phyloP scores from a whole-genome alignment of 2,113 vertebrate genomes.

The Aptenodytes patagonicus region DNA sequence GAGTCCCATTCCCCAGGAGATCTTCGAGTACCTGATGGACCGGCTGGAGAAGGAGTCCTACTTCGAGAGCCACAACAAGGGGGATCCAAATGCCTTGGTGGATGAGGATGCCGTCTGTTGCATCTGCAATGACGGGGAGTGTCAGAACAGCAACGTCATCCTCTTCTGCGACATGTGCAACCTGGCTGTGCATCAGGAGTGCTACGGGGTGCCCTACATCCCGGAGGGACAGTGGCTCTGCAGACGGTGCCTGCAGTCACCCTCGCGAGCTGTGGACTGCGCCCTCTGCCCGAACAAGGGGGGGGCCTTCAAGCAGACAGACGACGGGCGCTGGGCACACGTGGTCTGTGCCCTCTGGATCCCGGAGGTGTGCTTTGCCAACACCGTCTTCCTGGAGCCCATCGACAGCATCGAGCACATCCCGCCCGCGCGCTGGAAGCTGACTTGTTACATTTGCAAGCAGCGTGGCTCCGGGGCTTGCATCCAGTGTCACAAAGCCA shows the following conservation, averaged over 20 bases:
- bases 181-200: constrained; percentile 97
- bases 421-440: constrained; percentile 95
- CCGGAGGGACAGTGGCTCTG: constrained; percentile 98
- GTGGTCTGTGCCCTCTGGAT: constrained; percentile 99
- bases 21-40: constrained; percentile 98
- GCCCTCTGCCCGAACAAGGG: constrained; percentile 98
- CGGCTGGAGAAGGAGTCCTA: constrained; percentile 97
- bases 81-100: constrained; percentile 92
- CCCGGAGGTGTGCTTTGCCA: constrained; percentile 98
- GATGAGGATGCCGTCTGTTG: constrained; percentile 97
- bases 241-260: constrained; percentile 96
- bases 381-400: constrained; percentile 97
- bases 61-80: constrained; percentile 99
- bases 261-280: constrained; percentile 95
- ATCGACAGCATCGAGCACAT: constrained; percentile 99
- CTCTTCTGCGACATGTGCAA: constrained; percentile 99
- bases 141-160: constrained; percentile 99
- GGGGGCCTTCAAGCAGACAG: constrained; percentile 98
- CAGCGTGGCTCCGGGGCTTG: constrained; percentile 96
- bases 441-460: constrained; percentile 99
- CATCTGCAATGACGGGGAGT: constrained; percentile 98
- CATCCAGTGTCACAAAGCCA: constrained; percentile 99
- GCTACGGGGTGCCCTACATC: constrained; percentile 98
- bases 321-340: constrained; percentile 96
- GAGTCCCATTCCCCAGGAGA: constrained; percentile 93